Evolutionary conservation across 2,113 vertebrate genomes (phyloP).

Genomic region (Ibidorhyncha struthersii): DNA sequence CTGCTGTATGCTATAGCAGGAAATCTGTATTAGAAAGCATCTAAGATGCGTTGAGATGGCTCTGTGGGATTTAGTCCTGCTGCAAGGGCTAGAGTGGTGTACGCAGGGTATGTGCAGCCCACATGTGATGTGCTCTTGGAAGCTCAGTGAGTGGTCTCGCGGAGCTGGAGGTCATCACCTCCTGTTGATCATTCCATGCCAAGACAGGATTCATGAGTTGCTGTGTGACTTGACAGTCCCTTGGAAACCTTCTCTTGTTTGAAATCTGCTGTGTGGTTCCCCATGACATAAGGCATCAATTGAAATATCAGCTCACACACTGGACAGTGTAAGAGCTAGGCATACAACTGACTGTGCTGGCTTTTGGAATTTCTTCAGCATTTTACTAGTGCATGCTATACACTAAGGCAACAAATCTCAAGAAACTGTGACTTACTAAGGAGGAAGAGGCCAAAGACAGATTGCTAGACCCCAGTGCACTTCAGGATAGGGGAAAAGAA

Average conservation of each 20-base stretch:
- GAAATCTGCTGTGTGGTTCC: not conserved
- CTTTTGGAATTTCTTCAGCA: not conserved
- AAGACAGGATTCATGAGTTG: not conserved
- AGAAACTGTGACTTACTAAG: not conserved
- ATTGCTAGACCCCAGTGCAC: not conserved
- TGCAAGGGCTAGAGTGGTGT: not conserved
- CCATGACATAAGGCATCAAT: not conserved
- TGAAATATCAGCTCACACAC: not conserved
- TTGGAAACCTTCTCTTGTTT: not conserved
- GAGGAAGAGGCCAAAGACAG: not conserved
- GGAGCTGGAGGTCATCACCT: not conserved
- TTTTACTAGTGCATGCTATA: not conserved
- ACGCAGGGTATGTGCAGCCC: fast-evolving
- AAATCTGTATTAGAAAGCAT: not conserved
- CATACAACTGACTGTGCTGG: too few relatives aligned
- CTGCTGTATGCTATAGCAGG: not conserved
- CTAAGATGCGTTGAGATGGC: not conserved
- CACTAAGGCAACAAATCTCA: not conserved
- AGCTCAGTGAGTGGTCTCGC: not conserved
- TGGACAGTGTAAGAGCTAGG: not conserved
- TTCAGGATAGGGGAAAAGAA: not conserved
- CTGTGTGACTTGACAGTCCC: not conserved
- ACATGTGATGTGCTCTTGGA: not conserved
- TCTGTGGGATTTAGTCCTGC: not conserved
- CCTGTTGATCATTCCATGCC: not conserved